Evolutionary conservation across 2,797 vertebrate species (phyloP), one percentile per base, ranked within the genome.

Genomic region (Coendou prehensilis): DNA sequence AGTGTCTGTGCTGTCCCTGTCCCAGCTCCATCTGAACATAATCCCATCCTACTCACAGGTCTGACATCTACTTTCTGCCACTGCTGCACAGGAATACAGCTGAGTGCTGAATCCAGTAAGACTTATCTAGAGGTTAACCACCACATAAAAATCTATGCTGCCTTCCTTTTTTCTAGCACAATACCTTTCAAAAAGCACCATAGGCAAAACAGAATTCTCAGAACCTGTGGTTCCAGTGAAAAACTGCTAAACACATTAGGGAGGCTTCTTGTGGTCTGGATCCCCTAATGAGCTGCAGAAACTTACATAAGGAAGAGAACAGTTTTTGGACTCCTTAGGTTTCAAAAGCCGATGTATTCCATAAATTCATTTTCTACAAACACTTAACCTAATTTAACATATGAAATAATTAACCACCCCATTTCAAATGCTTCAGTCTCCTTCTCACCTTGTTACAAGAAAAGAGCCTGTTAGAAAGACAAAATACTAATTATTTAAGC

Each of bases 391-490:
- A 93, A 47, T 30, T 71, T 45, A 56, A 4, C 14, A 26, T 56
- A 87, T n/a, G 64, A 61, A 89, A 22, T 52, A 37, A 30, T 67
- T 50, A 85, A 41, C 64, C 7, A 75, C 15, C 28, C 56, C 88
- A 50, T 63, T 94, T 73, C 63, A 81, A 80, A 71, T 41, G 57
- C 1, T 67, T 91, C 50, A 45, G 61, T 84, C 37, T 87, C 8
- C n/a, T 82, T 93, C 41, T 64, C 87, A 54, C 89, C 47, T 78
- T n/a, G 37, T 59, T 76, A 33, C 6, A 64, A 95, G 81, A 94
- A 63, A 86, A 23, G 18, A 69, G 37, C 0, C 61, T 41, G 10
- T 64, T 54, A 90, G 57, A 45, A 67, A 63, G 61, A 82, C 28
- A 87, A 89, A 87, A 75, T 63, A 47, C 45, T 64, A 56, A 73